Conservation (phyloP, 1,140 invertebrate species). For the Apocrypta bakeri region DNA sequence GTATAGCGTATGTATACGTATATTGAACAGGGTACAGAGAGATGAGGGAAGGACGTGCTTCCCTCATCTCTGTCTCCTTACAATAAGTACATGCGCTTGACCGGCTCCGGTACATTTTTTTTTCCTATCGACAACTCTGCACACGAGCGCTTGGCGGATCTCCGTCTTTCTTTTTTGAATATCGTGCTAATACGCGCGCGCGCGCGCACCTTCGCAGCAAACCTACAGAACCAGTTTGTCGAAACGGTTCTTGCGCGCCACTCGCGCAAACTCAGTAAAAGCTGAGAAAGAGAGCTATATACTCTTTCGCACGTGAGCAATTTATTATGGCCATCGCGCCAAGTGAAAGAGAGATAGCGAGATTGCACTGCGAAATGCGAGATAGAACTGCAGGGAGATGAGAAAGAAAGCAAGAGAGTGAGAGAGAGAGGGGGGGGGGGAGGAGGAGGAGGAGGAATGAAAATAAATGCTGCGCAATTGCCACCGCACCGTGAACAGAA, state of each 20-base stretch:
- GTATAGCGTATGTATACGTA: no score
- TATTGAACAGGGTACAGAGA: no score
- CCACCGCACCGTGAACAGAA: conserved; percentile 12
- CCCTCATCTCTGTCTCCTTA: conserved; percentile 33
- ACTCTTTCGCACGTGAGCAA: neutral
- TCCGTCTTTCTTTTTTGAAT: conserved; percentile 8
- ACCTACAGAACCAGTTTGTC: conserved; percentile 33
- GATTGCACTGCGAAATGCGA: neutral
- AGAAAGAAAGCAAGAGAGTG: no score
- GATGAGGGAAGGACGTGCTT: no score
- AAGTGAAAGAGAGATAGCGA: conserved; percentile 10
- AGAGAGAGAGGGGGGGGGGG: neutral
- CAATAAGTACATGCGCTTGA: conserved; percentile 1
- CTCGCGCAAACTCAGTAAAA: neutral
- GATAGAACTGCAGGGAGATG: neutral
- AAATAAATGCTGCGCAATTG: conserved; percentile 38
- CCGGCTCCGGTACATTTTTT: conserved; percentile 24
- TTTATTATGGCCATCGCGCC: conserved; percentile 22
- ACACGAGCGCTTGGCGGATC: no score
- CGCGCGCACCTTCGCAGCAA: neutral
- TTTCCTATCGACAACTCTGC: no score
- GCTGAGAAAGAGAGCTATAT: conserved; percentile 2
- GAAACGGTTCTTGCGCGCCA: conserved; percentile 53
- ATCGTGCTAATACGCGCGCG: neutral
- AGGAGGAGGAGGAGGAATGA: conserved; percentile 42